A percentile compares a stretch with the other conserved stretches of the same genome.
Evolutionary conservation across 1,140 invertebrate genomes (phyloP).

Genomic region (Tetramorium alpestre): DNA sequence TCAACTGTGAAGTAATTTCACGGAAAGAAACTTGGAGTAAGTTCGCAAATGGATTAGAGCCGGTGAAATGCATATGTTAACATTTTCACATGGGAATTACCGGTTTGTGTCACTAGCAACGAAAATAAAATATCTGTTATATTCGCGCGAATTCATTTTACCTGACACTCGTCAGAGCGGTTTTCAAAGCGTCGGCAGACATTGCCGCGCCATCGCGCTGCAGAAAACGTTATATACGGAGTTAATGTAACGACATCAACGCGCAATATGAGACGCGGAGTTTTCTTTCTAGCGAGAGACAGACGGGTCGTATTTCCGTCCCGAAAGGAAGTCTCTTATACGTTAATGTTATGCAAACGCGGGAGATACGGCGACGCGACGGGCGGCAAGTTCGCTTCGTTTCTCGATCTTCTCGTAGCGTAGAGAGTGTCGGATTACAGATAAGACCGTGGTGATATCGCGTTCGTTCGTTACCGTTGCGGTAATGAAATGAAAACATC

Average conservation of each 20-base stretch:
- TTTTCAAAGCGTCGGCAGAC: not conserved
- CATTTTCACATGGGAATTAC: not conserved
- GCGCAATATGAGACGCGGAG: constrained; percentile 39
- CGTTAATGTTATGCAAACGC: constrained; percentile 58
- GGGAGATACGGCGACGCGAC: not conserved
- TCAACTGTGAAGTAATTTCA: not conserved
- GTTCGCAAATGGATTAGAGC: not conserved
- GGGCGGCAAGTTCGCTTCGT: constrained; percentile 5
- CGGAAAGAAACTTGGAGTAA: not conserved
- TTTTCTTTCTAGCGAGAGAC: constrained; percentile 40
- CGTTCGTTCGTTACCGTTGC: constrained; percentile 26
- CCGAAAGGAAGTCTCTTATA: constrained; percentile 44
- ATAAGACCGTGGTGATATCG: constrained; percentile 43
- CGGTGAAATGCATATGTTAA: not conserved
- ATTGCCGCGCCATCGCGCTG: not conserved
- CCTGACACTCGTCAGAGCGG: not conserved
- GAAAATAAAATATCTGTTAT: not conserved
- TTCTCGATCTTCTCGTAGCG: constrained; percentile 32
- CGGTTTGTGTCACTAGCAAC: too few relatives aligned
- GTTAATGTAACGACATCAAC: constrained; percentile 36
- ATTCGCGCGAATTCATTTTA: not conserved
- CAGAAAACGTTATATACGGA: not conserved
- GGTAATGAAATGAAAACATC: constrained; percentile 58
- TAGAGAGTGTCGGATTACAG: constrained; percentile 27
- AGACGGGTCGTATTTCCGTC: constrained; percentile 39